These are phyloP conservation scores for Drosophila parabipectinata DNA, from an alignment of 1,140 invertebrate genomes.

Conservation along the genomic window DNA sequence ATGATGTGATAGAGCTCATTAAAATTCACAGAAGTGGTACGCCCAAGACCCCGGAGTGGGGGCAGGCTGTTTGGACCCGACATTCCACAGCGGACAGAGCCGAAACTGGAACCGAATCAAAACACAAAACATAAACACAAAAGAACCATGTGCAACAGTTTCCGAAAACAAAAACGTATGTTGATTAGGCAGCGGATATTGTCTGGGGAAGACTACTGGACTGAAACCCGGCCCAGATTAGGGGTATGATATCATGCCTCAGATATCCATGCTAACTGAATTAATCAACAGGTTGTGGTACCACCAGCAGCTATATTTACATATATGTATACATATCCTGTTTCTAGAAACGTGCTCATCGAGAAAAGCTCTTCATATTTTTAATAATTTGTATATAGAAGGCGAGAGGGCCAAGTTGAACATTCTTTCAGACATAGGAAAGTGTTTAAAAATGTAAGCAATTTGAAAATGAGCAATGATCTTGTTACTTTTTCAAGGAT, in stretches of 20 bases:
- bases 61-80: not conserved
- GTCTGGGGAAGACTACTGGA: conserved; percentile 12
- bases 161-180: conserved; percentile 27
- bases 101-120: conserved; percentile 12
- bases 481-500: not conserved
- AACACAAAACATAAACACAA: conserved; percentile 31
- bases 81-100: conserved; percentile 7
- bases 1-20: conserved; percentile 25
- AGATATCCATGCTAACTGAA: not conserved
- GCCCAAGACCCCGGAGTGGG: not conserved
- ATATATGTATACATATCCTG: not conserved
- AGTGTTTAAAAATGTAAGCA: not conserved
- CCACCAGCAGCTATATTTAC: not conserved
- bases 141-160: conserved; percentile 33
- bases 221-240: not conserved
- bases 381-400: not conserved
- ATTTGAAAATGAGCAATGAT: too few species aligned
- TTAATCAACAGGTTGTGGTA: conserved; percentile 17
- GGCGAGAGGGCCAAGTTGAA: too few species aligned
- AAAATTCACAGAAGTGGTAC: conserved; percentile 14
- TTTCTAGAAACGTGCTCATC: not conserved
- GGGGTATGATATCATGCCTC: conserved; percentile 21
- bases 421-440: not conserved
- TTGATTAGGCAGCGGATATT: conserved; percentile 62
- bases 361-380: not conserved